Conservation (phyloP, 30 jellyfish, hydroid and myxozoan genomes). For the Clytia hemisphaerica region DNA sequence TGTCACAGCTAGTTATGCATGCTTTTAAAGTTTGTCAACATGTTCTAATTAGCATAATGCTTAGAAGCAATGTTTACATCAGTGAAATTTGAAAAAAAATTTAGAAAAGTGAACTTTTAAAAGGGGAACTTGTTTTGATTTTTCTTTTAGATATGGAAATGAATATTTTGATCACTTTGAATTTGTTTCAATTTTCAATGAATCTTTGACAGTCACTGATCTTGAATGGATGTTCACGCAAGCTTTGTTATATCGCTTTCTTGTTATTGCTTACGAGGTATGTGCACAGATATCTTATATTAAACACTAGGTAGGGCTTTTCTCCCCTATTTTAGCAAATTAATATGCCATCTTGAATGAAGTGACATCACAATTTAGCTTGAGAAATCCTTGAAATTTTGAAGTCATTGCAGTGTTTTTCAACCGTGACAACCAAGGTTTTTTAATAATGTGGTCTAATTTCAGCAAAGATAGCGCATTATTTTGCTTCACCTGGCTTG, state of each 20-base stretch:
- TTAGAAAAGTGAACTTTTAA: background rate
- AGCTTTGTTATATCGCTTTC: conserved; percentile 75
- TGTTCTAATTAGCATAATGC: background rate
- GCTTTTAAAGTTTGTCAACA: background rate
- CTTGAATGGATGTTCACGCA: conserved; percentile 63
- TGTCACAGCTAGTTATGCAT: background rate
- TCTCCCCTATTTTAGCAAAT: background rate
- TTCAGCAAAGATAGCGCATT: too few species aligned
- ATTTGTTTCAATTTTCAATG: conserved; percentile 62
- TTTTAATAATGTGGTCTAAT: too few species aligned
- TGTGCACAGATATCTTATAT: background rate
- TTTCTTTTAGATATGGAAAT: conserved; percentile 67
- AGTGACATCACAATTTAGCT: too few species aligned
- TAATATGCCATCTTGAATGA: too few species aligned
- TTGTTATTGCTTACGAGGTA: conserved; percentile 91
- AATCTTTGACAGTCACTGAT: conserved; percentile 61
- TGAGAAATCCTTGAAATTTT: too few species aligned
- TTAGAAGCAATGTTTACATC: background rate
- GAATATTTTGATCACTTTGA: conserved; percentile 52
- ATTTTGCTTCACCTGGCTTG: too few species aligned
- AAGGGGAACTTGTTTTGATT: background rate
- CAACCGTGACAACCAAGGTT: too few species aligned
- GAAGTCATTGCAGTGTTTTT: too few species aligned
- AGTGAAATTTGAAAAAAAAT: background rate
- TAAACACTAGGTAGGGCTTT: background rate